Evolutionary conservation across 2,113 vertebrate genomes (phyloP).

Genomic region (Nematolebias whitei): DNA sequence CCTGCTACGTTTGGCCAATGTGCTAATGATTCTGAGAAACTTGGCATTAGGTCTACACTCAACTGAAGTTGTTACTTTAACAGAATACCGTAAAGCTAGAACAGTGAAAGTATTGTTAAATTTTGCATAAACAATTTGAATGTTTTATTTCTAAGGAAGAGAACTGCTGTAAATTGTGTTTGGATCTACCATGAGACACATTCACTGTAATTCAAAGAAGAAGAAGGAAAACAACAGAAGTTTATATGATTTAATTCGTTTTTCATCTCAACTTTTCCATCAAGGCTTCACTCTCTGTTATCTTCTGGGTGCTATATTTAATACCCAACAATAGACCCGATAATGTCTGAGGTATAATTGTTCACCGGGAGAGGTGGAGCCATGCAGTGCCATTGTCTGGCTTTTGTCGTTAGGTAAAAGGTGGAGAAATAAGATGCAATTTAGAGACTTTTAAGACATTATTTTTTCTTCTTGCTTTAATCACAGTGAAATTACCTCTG

Average conservation of each 20-base stretch:
- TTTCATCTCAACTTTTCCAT: constrained; percentile 77
- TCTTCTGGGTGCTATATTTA: constrained; percentile 71
- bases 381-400: constrained; percentile 82
- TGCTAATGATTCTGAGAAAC: too few species aligned
- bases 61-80: too few species aligned
- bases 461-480: constrained; percentile 78
- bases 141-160: too few species aligned
- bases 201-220: too few species aligned
- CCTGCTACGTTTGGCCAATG: too few species aligned
- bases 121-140: too few species aligned
- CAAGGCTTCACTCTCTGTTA: constrained; percentile 55
- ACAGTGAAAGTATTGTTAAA: too few species aligned
- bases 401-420: constrained; percentile 84
- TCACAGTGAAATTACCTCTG: constrained; percentile 83
- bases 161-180: too few species aligned
- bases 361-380: constrained; percentile 72
- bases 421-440: constrained; percentile 85
- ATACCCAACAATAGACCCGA: constrained; percentile 71
- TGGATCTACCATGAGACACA: too few species aligned
- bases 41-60: too few species aligned
- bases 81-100: too few species aligned
- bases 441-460: constrained; percentile 84
- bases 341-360: constrained; percentile 79
- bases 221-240: constrained; percentile 1
- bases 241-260: constrained; percentile 21